Base-by-base conservation (phyloP, 2,888 invertebrate genomes). In the Melanargia galathea region DNA sequence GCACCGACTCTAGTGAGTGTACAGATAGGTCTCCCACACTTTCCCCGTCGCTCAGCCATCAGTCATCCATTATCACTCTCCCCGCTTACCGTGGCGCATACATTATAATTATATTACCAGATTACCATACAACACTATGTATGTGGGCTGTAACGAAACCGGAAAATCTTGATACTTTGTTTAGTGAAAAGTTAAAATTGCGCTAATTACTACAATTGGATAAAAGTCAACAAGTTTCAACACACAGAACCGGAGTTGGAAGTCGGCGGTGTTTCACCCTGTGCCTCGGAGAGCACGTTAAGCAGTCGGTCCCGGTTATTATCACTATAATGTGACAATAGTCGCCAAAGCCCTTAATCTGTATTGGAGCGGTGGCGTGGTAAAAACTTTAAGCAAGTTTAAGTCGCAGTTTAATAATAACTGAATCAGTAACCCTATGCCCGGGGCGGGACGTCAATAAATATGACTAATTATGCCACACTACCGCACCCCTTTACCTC, bases 61-160 rank as follows among this genome's bases (percentile, higher is more conserved):
- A 77, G 85, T 87, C 87, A 87, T 72, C 55, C 69, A 81, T 81
- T 86, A 86, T 86, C 86, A 74, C 73, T 69, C 67, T 71, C 71
- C 74, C 72, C 75, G 80, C 77, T 78, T 75, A 77, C 75, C 67
- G 67, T 67, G 71, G 71, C 75, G 77, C 81, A 78, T 83, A 81
- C 76, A 82, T 83, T 85, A 85, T 85, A 86, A 86, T 86, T 84
- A 83, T 83, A 79, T 82, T 81, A 78, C 57, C 70, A 79, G 76
- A 83, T 83, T 84, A 82, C 76, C 80, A 80, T 81, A 73, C 58
- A 65, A 45, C 57, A 46, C 33, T 2, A 8, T 26, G 26, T 65
- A 72, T 65, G 64, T 71, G 64, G 73, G 69, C 60, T 69, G 70
- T 70, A 71, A 40, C 10, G 20, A 58, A 70, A 65, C 13, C 1